These are phyloP conservation scores for Daptonema setosum DNA, from an alignment of 2,888 invertebrate genomes.

Conservation along the genomic window DNA sequence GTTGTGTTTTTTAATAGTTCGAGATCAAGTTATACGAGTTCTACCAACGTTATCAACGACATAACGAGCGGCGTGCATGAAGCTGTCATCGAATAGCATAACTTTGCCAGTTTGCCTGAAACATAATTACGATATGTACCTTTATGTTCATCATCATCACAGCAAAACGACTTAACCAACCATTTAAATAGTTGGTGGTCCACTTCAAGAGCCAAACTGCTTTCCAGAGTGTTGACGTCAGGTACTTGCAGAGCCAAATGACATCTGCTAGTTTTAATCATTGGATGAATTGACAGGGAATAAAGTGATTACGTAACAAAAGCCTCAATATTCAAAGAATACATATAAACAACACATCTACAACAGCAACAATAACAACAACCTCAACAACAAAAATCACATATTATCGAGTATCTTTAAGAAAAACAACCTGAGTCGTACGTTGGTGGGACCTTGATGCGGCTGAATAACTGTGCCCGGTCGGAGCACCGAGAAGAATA, in stretches of 20 bases:
- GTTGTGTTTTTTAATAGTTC: too few relatives aligned
- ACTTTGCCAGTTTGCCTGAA: neutral
- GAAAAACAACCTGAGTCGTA: neutral
- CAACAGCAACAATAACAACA: too few relatives aligned
- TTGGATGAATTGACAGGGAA: neutral
- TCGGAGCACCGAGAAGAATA: neutral
- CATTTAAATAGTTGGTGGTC: too few relatives aligned
- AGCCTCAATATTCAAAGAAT: too few relatives aligned
- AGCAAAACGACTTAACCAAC: too few relatives aligned
- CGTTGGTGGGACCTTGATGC: neutral
- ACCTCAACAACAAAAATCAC: neutral
- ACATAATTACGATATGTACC: too few relatives aligned
- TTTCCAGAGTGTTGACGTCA: neutral
- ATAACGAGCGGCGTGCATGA: neutral
- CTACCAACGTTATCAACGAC: neutral
- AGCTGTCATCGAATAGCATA: neutral
- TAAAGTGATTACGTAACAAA: neutral
- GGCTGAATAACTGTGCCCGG: neutral
- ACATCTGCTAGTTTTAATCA: neutral
- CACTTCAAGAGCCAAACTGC: neutral
- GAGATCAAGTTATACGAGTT: too few relatives aligned
- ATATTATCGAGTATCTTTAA: neutral
- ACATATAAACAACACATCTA: too few relatives aligned
- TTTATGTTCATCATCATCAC: too few relatives aligned
- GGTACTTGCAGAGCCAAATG: neutral